A percentile compares a stretch with the other conserved stretches of the same genome.
These are phyloP conservation scores for Anthonomus grandis DNA, from an alignment of 1,140 invertebrate genomes.

Conservation along the genomic window DNA sequence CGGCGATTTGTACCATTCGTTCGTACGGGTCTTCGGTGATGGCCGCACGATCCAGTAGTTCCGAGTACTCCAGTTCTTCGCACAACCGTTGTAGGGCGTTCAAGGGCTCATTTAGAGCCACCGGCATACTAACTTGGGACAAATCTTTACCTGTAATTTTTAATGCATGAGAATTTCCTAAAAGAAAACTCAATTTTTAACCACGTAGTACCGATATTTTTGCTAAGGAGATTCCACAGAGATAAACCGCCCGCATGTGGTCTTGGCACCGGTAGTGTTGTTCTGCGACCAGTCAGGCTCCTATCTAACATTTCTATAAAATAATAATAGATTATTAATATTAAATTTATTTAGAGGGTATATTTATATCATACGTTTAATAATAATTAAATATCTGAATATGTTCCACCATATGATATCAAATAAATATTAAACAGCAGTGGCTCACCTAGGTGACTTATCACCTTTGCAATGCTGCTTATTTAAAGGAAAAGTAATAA, in stretches of 20 bases:
- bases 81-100: slow-evolving; percentile 79
- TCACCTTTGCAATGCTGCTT: too few relatives aligned
- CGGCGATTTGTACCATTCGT: slow-evolving; percentile 72
- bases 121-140: slow-evolving; percentile 78
- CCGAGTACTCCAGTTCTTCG: slow-evolving; percentile 82
- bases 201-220: slow-evolving; percentile 66
- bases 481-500: too few relatives aligned
- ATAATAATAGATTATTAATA: neutral
- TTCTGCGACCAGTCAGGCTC: slow-evolving; percentile 63
- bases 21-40: slow-evolving; percentile 62
- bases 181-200: too few relatives aligned
- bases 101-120: slow-evolving; percentile 82
- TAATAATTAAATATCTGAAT: slow-evolving; percentile 6
- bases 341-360: neutral
- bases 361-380: neutral
- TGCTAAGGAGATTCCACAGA: slow-evolving; percentile 76
- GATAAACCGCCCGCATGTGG: slow-evolving; percentile 72
- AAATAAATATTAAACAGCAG: too few relatives aligned
- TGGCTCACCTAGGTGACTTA: too few relatives aligned
- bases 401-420: too few relatives aligned
- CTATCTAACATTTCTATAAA: slow-evolving; percentile 31
- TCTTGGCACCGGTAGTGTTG: slow-evolving; percentile 66
- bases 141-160: slow-evolving; percentile 62
- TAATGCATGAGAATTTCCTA: too few relatives aligned
- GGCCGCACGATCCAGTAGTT: slow-evolving; percentile 72